Conservation (phyloP, 2,888 invertebrate genomes). For the Hipparchia sbordonii region DNA sequence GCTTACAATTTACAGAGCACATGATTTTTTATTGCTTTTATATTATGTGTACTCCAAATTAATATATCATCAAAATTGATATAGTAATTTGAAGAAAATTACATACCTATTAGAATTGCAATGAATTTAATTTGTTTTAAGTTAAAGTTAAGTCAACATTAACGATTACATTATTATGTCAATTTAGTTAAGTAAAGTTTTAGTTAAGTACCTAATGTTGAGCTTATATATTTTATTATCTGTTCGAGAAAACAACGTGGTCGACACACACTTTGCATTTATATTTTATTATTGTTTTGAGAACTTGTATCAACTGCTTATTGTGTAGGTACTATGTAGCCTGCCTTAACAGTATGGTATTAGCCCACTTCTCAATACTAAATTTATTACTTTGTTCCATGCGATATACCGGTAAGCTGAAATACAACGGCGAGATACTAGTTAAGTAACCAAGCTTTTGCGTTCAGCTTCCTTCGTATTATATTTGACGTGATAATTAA, state of each 20-base stretch:
- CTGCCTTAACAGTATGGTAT: constrained; percentile 18
- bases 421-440: background rate
- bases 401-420: constrained; percentile 15
- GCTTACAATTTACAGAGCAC: too few species aligned
- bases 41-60: too few species aligned
- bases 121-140: background rate
- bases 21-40: too few species aligned
- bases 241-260: background rate
- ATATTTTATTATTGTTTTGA: constrained; percentile 9
- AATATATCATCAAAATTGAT: background rate
- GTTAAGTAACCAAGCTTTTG: background rate
- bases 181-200: background rate
- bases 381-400: constrained; percentile 20
- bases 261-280: constrained; percentile 10
- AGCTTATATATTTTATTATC: background rate
- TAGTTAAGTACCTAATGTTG: background rate
- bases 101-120: background rate
- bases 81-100: background rate
- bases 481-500: too few species aligned
- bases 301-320: constrained; percentile 3
- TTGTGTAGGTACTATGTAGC: constrained; percentile 8
- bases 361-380: constrained; percentile 20
- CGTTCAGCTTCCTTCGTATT: background rate
- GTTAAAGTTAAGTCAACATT: background rate
- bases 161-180: background rate